Evolutionary conservation across 2,113 vertebrate species (phyloP).

Genomic region (Pedetes capensis): DNA sequence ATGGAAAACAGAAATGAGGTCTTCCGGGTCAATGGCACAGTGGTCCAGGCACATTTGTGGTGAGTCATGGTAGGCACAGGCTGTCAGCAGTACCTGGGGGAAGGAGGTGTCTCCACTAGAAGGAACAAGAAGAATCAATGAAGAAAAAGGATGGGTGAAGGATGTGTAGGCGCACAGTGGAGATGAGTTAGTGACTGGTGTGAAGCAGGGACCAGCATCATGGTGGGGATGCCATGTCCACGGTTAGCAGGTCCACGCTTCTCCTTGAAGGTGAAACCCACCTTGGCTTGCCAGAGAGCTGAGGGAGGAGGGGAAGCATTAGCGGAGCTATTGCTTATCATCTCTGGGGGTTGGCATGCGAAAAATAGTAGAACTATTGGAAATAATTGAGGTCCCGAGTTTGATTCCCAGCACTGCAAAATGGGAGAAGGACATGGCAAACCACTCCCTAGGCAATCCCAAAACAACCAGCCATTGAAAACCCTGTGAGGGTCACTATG

Average conservation of each 20-base stretch:
- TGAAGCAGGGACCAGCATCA: rapidly evolving
- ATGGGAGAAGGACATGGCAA: too few species aligned
- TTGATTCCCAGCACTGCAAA: too few species aligned
- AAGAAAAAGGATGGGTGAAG: too few species aligned
- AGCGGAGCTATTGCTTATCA: neutral
- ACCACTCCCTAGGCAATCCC: too few species aligned
- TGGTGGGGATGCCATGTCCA: rapidly evolving
- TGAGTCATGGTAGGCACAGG: rapidly evolving
- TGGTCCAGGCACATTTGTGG: rapidly evolving
- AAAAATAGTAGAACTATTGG: neutral
- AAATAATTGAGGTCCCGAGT: too few species aligned
- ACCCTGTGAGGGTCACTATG: too few species aligned
- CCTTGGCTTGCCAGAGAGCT: neutral
- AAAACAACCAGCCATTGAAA: too few species aligned
- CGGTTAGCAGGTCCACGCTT: neutral
- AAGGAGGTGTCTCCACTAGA: neutral
- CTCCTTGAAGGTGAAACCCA: neutral
- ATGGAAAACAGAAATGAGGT: rapidly evolving
- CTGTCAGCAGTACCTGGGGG: neutral
- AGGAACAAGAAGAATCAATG: too few species aligned
- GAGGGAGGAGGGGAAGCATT: too few species aligned
- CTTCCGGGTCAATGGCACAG: too few species aligned
- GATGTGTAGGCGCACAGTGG: too few species aligned
- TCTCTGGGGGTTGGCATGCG: neutral
- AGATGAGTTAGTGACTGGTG: neutral